Conservation (phyloP, 2,797 vertebrate genomes). For the Cynodonichthys magdalenae region DNA sequence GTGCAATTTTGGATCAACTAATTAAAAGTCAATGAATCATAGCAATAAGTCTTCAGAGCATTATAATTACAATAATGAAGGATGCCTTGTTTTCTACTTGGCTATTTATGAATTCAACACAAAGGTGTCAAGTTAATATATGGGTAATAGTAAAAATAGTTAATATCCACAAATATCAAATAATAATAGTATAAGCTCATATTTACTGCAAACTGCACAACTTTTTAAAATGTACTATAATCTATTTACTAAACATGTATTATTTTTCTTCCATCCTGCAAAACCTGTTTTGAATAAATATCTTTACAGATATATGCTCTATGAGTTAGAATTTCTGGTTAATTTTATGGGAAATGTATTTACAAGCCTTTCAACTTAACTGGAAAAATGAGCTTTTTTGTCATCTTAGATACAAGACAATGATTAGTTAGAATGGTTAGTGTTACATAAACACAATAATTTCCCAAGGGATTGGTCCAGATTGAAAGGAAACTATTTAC, state of each 20-base stretch:
- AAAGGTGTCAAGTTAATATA: too few relatives aligned
- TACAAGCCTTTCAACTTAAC: neutral
- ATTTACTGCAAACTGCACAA: too few relatives aligned
- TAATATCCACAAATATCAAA: too few relatives aligned
- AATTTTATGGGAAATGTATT: neutral
- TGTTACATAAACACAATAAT: conserved; percentile 1
- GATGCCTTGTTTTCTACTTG: neutral
- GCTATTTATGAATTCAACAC: neutral
- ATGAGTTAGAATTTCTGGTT: neutral
- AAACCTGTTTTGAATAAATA: neutral
- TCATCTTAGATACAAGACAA: neutral
- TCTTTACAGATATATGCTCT: neutral
- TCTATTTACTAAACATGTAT: neutral
- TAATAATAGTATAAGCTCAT: neutral
- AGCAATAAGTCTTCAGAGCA: conserved; percentile 6
- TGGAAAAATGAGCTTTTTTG: neutral
- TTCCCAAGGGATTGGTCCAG: conserved; percentile 4
- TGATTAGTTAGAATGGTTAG: conserved; percentile 1
- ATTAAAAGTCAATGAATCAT: conserved; percentile 7
- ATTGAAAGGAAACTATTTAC: conserved; percentile 11
- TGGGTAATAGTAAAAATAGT: neutral
- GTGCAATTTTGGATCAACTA: neutral
- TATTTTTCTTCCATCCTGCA: neutral
- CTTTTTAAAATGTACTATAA: too few relatives aligned
- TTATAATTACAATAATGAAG: neutral